Base-by-base conservation (phyloP, 2,113 vertebrate species). In the Zosterops borbonicus region DNA sequence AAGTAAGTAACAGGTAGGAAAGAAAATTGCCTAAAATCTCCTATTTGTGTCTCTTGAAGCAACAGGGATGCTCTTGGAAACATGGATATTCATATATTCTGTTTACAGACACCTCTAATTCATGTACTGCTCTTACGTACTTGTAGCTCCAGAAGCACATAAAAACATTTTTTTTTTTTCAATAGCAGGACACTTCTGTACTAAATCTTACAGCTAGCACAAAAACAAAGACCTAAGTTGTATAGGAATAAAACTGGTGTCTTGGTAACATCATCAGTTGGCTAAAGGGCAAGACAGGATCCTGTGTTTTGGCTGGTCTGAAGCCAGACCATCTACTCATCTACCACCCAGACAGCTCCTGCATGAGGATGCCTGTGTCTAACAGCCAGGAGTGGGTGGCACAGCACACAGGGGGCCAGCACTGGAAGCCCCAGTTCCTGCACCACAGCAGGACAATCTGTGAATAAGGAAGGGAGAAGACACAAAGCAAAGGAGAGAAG, bases 401-500 rank as follows among this genome's bases (percentile, higher is more conserved):
- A 75, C 52, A 75, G 60, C 2, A 1, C 42, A 67, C 44, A 64
- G 28, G n/a, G 60, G 88, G 15, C n/a, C 88, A 94, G 64, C 68
- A 86, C 60, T 94, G 80, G 93, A 91, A 95, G 80, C n/a, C 65
- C 88, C 52, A 41, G 69, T 76, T 96, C 92, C 73, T 87, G 27
- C 56, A 63, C 49, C 68, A 75, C 76, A 86, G 71, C 83, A 93
- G 60, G n/a, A 93, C 28, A 92, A 86, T 46, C 68, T 65, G 28
- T 42, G 47, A 89, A 60, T 74, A 76, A 94, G 56, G 55, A 93
- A 75, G 15, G 27, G 20, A 96, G 12, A 86, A 71, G 31, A 77
- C 20, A 68, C 44, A 71, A 13, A 58, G 19, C 4, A 12, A 95
- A 89, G 37, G 33, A 81, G 35, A 90, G 19, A 65, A 77, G 27